phyloP scores from a whole-genome alignment of 2,113 vertebrate species.

The Thamnophis sirtalis region DNA sequence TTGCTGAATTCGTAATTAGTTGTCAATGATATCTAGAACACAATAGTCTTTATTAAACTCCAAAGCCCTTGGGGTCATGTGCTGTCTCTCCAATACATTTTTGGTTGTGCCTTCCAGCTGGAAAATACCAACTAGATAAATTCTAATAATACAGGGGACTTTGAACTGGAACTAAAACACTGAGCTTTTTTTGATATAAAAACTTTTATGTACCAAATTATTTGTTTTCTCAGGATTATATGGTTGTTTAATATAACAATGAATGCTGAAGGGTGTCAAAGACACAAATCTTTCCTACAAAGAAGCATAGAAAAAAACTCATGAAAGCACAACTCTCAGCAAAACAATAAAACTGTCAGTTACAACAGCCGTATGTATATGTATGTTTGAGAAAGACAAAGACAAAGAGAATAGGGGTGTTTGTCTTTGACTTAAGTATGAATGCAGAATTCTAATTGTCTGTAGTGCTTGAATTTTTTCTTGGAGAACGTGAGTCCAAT shows the following conservation, averaged over 20 bases:
- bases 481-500: neutral
- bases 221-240: neutral
- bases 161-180: slow-evolving; percentile 4
- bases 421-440: neutral
- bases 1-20: slow-evolving; percentile 11
- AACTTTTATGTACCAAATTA: slow-evolving; percentile 13
- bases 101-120: neutral
- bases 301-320: neutral
- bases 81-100: slow-evolving; percentile 6
- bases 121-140: neutral
- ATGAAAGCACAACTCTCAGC: neutral
- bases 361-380: neutral
- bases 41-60: slow-evolving; percentile 9
- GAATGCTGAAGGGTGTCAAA: slow-evolving; percentile 1
- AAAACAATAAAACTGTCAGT: neutral
- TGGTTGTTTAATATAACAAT: slow-evolving; percentile 2
- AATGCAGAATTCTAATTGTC: neutral
- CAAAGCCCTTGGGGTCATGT: accelerated
- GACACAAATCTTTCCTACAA: slow-evolving; percentile 29
- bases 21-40: neutral
- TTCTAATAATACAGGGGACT: neutral
- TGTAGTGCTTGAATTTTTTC: neutral
- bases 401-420: neutral
- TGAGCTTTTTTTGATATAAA: slow-evolving; percentile 29
- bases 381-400: neutral